phyloP scores from a whole-genome alignment of 2,797 vertebrate species.

The Cryptoprocta ferox region DNA sequence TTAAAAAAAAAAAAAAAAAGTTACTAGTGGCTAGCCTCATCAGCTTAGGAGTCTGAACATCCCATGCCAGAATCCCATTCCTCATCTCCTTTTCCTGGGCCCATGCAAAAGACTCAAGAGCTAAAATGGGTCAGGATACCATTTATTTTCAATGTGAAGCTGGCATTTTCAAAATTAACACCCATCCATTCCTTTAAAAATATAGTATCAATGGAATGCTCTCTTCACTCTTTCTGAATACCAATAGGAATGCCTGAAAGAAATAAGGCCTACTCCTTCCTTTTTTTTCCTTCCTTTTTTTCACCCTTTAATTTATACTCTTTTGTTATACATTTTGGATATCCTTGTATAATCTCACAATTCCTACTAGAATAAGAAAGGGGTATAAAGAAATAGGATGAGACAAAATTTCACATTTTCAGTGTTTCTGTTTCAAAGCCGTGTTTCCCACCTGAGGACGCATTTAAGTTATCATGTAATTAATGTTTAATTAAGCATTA shows the following conservation, averaged over 20 bases:
- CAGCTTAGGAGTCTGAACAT: background rate
- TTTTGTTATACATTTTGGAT: background rate
- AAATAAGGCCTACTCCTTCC: background rate
- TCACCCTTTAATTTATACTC: background rate
- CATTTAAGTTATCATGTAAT: background rate
- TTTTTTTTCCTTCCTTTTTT: background rate
- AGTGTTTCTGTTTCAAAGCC: background rate
- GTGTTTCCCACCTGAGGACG: background rate
- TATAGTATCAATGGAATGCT: background rate
- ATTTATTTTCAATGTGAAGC: background rate
- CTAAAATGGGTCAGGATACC: background rate
- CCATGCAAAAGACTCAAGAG: background rate
- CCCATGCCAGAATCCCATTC: background rate
- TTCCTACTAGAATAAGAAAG: background rate
- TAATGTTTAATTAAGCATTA: background rate
- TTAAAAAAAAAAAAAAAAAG: background rate
- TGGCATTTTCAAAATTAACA: background rate
- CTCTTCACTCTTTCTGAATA: background rate
- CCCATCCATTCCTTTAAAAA: slow-evolving; percentile 6
- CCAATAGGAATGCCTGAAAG: background rate
- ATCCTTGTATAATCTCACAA: background rate
- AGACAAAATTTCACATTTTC: background rate
- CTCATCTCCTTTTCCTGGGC: background rate
- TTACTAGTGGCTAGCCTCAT: background rate
- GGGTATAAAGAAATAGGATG: background rate